Evolutionary conservation across 1,140 invertebrate genomes (phyloP).

Genomic region (Bicyclus anynana): DNA sequence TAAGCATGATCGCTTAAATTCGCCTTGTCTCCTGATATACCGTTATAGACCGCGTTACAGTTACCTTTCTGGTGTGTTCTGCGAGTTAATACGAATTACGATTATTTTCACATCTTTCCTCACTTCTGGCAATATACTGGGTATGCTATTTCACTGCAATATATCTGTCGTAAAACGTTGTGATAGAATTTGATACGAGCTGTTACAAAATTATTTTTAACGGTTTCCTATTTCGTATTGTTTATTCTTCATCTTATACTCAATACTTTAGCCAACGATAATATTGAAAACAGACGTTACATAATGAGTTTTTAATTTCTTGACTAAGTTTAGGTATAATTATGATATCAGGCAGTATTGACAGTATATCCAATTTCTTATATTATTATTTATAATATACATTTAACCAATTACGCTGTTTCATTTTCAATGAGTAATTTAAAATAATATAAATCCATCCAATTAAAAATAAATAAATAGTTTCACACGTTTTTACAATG

Average conservation of each 20-base stretch:
- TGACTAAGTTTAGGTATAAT: no score
- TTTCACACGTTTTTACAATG: conserved; percentile 37
- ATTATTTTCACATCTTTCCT: conserved; percentile 25
- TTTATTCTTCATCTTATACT: no score
- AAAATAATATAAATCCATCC: not conserved
- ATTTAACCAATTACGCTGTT: no score
- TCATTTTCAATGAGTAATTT: no score
- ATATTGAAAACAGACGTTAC: no score
- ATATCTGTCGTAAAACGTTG: not conserved
- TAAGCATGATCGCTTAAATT: conserved; percentile 47
- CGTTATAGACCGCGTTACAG: conserved; percentile 60
- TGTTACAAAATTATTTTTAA: no score
- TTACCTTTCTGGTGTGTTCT: conserved; percentile 42
- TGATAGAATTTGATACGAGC: not conserved
- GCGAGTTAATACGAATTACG: conserved; percentile 40
- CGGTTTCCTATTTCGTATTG: no score
- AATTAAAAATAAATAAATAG: conserved; percentile 2
- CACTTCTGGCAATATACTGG: not conserved
- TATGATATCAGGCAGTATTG: no score
- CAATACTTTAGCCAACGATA: no score
- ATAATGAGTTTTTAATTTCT: no score
- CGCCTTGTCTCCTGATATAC: conserved; percentile 38
- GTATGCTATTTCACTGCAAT: not conserved
- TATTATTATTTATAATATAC: no score
- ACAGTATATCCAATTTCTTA: no score